Base-by-base conservation (phyloP, 2,888 invertebrate genomes). In the Zaprionus obscuricornis region DNA sequence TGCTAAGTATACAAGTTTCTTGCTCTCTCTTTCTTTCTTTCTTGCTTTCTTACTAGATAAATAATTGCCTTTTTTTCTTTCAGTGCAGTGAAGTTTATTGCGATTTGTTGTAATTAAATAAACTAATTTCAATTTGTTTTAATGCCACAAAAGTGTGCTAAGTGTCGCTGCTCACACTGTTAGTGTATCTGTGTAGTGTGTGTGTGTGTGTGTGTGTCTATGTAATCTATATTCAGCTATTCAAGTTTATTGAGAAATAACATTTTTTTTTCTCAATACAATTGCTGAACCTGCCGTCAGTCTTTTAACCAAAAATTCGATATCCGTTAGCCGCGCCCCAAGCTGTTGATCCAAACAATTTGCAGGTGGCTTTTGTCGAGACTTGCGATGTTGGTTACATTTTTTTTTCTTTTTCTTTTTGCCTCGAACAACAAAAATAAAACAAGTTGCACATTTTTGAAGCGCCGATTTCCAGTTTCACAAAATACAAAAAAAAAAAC, bases 71-170 rank as follows among this genome's bases (percentile, higher is more conserved):
- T 11, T 39, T 34, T 47, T 40, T 40, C 62, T 58, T 42, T 37
- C 39, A 39, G 29, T 45, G 24, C 26, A 16, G 18, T 22, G 24
- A 36, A 39, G 26, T 39, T 39, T 17, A 50, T 3, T 33, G 14
- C 29, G 26, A 39, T 66, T 56, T 55, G 34, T 54, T 68, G 39
- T 57, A 65, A 59, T 76, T 72, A 58, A 66, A 37, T 47, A 43
- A 63, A 62, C 65, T 56, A 52, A 62, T 55, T 65, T 46, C 40
- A 66, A 64, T 57, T 62, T 45, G 24, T 6, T 54, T 62, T 62
- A 69, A 64, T 69, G 62, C 36, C 57, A 40, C 29, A 55, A 72
- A 79, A 75, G 73, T 64, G 76, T 69, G 73, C 56, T 60, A 52
- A 70, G 36, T 49, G 55, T 39, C 5, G 3, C 20, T 14, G 20